A percentile compares a stretch with the other conserved stretches of the same genome.
These are phyloP conservation scores for Plemyria rubiginata DNA, from an alignment of 2,888 invertebrate genomes.

Conservation along the genomic window DNA sequence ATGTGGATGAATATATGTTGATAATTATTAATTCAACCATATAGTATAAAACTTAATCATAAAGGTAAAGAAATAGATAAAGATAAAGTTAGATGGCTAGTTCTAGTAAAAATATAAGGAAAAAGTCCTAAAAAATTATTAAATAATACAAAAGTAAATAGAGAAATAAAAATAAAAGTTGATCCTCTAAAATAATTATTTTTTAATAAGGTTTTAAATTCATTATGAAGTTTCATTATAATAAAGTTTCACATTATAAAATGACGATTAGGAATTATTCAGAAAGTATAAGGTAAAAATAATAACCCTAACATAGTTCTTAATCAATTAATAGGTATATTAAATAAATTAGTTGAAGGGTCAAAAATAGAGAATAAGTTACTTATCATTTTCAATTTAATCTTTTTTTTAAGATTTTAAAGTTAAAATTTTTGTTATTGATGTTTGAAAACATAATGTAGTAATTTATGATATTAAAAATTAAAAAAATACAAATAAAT, in stretches of 20 bases:
- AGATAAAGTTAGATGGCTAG: conserved; percentile 86
- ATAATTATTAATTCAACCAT: conserved; percentile 86
- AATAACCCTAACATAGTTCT: conserved; percentile 81
- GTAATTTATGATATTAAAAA: conserved; percentile 83
- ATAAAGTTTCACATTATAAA: conserved; percentile 79
- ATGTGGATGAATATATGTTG: conserved; percentile 88
- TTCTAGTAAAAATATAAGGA: conserved; percentile 89
- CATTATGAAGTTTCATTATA: conserved; percentile 74
- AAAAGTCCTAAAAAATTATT: conserved; percentile 89
- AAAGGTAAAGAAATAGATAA: conserved; percentile 85
- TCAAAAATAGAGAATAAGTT: conserved; percentile 89
- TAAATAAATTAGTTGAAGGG: conserved; percentile 81
- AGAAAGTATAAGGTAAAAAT: conserved; percentile 81
- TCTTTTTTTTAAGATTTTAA: conserved; percentile 52
- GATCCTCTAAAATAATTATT: conserved; percentile 74
- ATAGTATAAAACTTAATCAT: conserved; percentile 88
- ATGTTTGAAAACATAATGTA: conserved; percentile 66
- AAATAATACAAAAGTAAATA: conserved; percentile 86
- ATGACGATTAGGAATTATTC: conserved; percentile 82
- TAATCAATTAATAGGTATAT: conserved; percentile 85
- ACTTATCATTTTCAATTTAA: conserved; percentile 87
- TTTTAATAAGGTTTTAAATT: conserved; percentile 85
- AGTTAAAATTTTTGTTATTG: conserved; percentile 53
- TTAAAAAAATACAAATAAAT: conserved; percentile 68
- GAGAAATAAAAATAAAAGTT: conserved; percentile 82